These are phyloP conservation scores for Parnassius glacialis DNA, from an alignment of 2,888 invertebrate species.

Conservation along the genomic window DNA sequence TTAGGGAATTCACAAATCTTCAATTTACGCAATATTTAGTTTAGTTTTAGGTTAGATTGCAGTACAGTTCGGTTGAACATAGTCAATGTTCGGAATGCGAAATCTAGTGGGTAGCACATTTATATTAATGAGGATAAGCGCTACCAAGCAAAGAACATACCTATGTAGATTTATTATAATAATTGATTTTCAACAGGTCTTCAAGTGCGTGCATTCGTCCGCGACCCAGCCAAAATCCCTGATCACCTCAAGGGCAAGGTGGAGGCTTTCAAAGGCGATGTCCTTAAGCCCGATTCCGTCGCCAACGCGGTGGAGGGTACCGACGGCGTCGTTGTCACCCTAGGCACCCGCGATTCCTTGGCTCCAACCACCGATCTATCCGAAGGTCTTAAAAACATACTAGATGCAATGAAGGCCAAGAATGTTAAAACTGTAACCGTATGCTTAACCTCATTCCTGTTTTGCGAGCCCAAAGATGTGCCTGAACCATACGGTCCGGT, in stretches of 20 bases:
- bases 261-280: too few relatives aligned
- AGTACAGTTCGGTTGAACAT: too few relatives aligned
- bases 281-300: too few relatives aligned
- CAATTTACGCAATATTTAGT: too few relatives aligned
- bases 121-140: too few relatives aligned
- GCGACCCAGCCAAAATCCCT: conserved; percentile 47
- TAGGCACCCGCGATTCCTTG: conserved; percentile 89
- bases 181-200: conserved; percentile 55
- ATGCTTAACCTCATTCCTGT: conserved; percentile 91
- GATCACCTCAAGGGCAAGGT: too few relatives aligned
- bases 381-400: conserved; percentile 88
- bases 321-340: conserved; percentile 87
- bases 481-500: conserved; percentile 86
- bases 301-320: conserved; percentile 83
- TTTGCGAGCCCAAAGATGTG: conserved; percentile 87
- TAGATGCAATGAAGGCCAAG: conserved; percentile 88
- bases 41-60: too few relatives aligned
- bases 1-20: too few relatives aligned
- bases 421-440: conserved; percentile 86
- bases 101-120: too few relatives aligned
- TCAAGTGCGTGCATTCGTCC: conserved; percentile 82
- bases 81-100: too few relatives aligned
- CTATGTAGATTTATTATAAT: too few relatives aligned
- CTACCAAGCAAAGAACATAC: too few relatives aligned
- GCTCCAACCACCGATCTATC: conserved; percentile 90